Evolutionary conservation across 2,888 invertebrate genomes (phyloP), one percentile per base, ranked within the genome.

Genomic region (Eumerus sabulonum): DNA sequence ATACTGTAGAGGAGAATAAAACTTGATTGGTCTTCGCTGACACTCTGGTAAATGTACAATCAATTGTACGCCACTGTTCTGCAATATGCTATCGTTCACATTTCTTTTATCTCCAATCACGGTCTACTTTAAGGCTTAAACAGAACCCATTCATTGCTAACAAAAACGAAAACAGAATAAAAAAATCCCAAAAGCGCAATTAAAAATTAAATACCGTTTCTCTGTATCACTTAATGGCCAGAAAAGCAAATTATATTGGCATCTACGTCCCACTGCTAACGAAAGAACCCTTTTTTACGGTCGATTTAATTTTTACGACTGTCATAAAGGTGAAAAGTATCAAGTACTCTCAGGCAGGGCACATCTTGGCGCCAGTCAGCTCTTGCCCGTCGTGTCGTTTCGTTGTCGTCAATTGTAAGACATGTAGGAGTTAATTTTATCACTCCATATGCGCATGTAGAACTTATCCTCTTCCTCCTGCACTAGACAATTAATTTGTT

Each of bases 301-400:
- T 64, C 72, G 45, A 64, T 64, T 64, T 59, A 72, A 47, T 72
- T 63, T 64, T 72, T 64, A 72, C 59, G 64, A 72, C 40, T 63
- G 57, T 53, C 64, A 72, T 72, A 72, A 72, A 64, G 72, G 72
- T 72, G 64, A 64, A 64, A 59, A 64, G 53, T 64, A 57, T 38
- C 71, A 59, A 64, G 47, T 57, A 50, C 27, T 27, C 27, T 27
- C 27, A 27, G 27, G 7, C 56, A 2, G 17, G 16, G 18, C 35
- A 17, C 27, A 9, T 14, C 53, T 13, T 35, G 53, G 14, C 27
- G 13, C 16, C 42, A 36, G 38, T 59, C 42, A 47, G 64, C 54
- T n/a, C 54, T 54, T 47, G n/a, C n/a, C n/a, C n/a, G n/a, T n/a
- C n/a, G n/a, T n/a, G 45, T 54, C 54, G 44, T 66, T 66, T 66